Evolutionary conservation across 2,888 invertebrate species (phyloP).

Genomic region (Listrodromus nycthemerus): DNA sequence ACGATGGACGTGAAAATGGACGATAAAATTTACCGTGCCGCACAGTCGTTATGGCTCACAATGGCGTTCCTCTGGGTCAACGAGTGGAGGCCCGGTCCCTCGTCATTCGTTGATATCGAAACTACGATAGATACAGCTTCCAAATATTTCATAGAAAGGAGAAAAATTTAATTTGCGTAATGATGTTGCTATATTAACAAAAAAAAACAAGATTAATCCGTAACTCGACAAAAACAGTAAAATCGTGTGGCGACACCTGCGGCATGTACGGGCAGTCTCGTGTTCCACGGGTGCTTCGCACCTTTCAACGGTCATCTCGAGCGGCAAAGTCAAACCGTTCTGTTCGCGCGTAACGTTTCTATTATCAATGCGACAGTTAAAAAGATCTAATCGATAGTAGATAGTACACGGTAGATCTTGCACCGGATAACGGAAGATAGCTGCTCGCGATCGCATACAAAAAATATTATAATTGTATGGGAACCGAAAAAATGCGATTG

Average conservation of each 20-base stretch:
- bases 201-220: slow-evolving; percentile 64
- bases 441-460: not conserved
- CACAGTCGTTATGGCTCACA: slow-evolving; percentile 93
- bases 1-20: slow-evolving; percentile 89
- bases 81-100: slow-evolving; percentile 68
- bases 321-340: slow-evolving; percentile 51
- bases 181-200: slow-evolving; percentile 58
- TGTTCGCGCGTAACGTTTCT: not conserved
- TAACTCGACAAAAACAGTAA: slow-evolving; percentile 42
- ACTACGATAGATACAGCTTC: not conserved
- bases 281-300: slow-evolving; percentile 32
- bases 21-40: slow-evolving; percentile 88
- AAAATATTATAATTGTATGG: not conserved
- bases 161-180: slow-evolving; percentile 65
- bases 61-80: slow-evolving; percentile 90
- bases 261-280: slow-evolving; percentile 54
- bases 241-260: slow-evolving; percentile 69
- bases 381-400: not conserved
- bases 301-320: slow-evolving; percentile 8
- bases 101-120: slow-evolving; percentile 69
- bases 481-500: not conserved
- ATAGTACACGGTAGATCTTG: not conserved
- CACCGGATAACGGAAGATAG: not conserved
- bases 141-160: not conserved
- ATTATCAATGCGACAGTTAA: not conserved